A percentile compares a stretch with the other conserved stretches of the same genome.
Conservation (phyloP, 2,797 vertebrate genomes). For the Microtus californicus region DNA sequence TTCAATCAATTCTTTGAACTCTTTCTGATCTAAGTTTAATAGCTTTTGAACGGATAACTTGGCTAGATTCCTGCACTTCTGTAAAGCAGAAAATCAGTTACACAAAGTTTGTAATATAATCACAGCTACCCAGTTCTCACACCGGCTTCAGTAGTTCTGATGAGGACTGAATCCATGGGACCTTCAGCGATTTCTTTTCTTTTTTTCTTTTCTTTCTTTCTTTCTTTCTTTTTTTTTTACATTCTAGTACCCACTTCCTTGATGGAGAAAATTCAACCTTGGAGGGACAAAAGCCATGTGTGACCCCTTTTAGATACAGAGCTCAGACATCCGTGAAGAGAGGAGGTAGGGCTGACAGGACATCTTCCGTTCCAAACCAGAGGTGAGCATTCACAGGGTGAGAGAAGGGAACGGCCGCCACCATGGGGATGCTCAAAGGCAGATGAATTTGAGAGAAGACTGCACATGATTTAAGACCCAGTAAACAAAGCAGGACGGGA, state of each 20-base stretch:
- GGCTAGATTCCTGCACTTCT: not conserved
- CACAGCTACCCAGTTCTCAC: not conserved
- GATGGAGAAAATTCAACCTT: not conserved
- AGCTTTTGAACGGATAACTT: not conserved
- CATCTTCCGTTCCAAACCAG: not conserved
- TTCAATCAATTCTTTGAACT: slow-evolving; percentile 1
- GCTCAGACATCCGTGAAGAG: not conserved
- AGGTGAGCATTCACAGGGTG: not conserved
- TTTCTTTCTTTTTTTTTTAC: not conserved
- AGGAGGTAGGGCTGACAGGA: not conserved
- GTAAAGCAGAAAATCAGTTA: slow-evolving; percentile 22
- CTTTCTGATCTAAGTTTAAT: not conserved
- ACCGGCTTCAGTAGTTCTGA: not conserved
- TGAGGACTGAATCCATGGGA: not conserved
- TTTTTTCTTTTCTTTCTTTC: not conserved
- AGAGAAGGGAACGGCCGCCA: not conserved
- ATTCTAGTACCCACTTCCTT: not conserved
- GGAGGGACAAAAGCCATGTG: not conserved
- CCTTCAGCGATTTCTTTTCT: not conserved
- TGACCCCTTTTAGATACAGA: not conserved
- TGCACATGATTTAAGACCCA: not conserved
- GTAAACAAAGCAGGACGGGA: not conserved
- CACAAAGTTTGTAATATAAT: not conserved
- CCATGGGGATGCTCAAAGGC: not conserved
- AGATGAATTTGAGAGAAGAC: not conserved